Evolutionary conservation across 2,113 vertebrate species (phyloP), one percentile per base, ranked within the genome.

Genomic region (Equus quagga): DNA sequence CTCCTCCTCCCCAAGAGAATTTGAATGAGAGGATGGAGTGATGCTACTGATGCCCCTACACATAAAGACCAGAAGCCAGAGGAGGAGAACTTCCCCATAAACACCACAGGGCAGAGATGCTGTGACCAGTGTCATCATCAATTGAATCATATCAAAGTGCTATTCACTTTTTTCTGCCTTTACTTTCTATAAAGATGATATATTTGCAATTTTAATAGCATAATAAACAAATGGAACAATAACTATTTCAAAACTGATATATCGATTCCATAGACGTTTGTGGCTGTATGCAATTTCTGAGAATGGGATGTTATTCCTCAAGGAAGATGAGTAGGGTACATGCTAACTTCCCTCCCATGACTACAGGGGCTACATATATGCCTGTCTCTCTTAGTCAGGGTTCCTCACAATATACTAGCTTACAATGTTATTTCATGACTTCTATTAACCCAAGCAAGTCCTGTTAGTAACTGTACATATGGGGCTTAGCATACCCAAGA

Each of bases 101-200:
- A 31, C 60, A 49, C 21, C 15, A 33, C 23, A 46, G 26, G 67
- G 18, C 60, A 36, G 36, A 26, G 5, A 58, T 2, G 24, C 5
- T 12, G 12, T 26, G 19, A 23, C 46, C 23, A 60, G 7, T 17
- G 12, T 44, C 44, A 64, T 7, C 41, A 78, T 8, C 0, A 0
- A 36, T 5, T 15, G 36, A 70, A 87, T 14, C 46, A 36, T 13
- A 62, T 51, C 14, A 80, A 65, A 67, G 44, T 67, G 23, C 14
- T 65, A 65, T 26, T 64, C n/a, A 41, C 4, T 6, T 44, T 89
- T 65, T n/a, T 46, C 21, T 76, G 8, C 62, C 28, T 64, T 70
- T 60, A 12, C 44, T 88, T 92, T 65, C 89, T 56, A 56, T 70
- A 87, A 64, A 92, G 36, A 64, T n/a, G 28, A 44, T 67, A 67